These are phyloP conservation scores for Drosophila neotestacea DNA, from an alignment of 2,888 invertebrate genomes.

Conservation along the genomic window DNA sequence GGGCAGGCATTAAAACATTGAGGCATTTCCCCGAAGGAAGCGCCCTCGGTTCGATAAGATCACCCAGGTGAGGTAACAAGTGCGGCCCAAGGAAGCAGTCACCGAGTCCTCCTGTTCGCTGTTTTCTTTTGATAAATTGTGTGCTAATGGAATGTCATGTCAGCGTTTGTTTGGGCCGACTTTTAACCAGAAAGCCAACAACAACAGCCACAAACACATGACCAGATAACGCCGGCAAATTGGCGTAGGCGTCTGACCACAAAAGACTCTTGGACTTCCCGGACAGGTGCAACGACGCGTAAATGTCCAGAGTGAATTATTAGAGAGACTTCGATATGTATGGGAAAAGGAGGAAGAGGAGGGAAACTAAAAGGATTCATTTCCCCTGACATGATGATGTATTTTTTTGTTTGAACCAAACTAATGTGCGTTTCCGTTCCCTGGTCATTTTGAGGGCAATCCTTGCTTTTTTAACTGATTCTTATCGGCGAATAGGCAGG, in stretches of 20 bases:
- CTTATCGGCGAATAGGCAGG: constrained; percentile 64
- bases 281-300: constrained; percentile 68
- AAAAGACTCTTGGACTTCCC: constrained; percentile 4
- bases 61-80: constrained; percentile 58
- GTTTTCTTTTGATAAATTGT: constrained; percentile 81
- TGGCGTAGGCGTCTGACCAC: constrained; percentile 67
- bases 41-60: constrained; percentile 62
- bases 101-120: constrained; percentile 22
- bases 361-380: constrained; percentile 70
- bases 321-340: constrained; percentile 11
- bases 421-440: constrained; percentile 67
- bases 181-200: constrained; percentile 57
- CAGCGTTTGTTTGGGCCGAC: constrained; percentile 78
- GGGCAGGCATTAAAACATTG: background rate
- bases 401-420: constrained; percentile 41
- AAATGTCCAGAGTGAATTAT: constrained; percentile 59
- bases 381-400: constrained; percentile 70
- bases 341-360: constrained; percentile 3
- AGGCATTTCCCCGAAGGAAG: constrained; percentile 57
- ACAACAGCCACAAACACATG: constrained; percentile 15
- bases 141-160: constrained; percentile 85
- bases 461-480: constrained; percentile 69
- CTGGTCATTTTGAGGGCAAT: constrained; percentile 39
- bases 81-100: constrained; percentile 50
- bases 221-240: constrained; percentile 71